Conservation (phyloP, 2,113 vertebrate species). For the Zapornia atra region DNA sequence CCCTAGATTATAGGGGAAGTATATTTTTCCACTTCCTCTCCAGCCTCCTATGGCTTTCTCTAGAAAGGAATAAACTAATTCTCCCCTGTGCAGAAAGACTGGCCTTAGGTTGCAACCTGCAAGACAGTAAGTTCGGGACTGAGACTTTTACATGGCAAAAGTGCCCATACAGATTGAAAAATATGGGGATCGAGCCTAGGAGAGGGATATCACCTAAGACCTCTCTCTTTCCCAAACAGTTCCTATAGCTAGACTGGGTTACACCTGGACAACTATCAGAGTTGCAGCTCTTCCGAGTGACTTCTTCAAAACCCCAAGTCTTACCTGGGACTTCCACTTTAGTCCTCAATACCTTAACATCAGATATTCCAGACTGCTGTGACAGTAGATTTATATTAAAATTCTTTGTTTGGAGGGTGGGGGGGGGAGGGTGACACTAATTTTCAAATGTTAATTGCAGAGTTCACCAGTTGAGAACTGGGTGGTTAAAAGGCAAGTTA, state of each 20-base stretch:
- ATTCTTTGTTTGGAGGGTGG: background rate
- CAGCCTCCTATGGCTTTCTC: background rate
- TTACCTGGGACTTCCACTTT: background rate
- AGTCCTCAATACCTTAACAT: rapidly evolving
- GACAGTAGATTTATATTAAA: background rate
- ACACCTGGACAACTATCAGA: background rate
- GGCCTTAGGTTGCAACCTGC: background rate
- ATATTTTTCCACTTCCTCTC: background rate
- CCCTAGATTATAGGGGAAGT: background rate
- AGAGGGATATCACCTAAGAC: background rate
- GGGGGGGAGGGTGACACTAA: background rate
- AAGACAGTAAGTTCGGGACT: background rate
- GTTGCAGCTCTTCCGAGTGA: background rate
- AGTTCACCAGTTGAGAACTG: background rate
- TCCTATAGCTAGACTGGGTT: background rate
- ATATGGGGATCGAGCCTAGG: background rate
- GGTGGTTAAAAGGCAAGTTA: background rate
- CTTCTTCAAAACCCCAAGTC: background rate
- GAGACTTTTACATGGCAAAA: rapidly evolving
- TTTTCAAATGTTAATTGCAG: background rate
- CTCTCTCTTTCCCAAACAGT: background rate
- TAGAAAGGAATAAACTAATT: background rate
- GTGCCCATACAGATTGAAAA: background rate
- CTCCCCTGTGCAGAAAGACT: background rate
- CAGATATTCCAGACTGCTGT: background rate